These are phyloP conservation scores for Bradypus variegatus DNA, from an alignment of 2,797 vertebrate species.

Conservation along the genomic window DNA sequence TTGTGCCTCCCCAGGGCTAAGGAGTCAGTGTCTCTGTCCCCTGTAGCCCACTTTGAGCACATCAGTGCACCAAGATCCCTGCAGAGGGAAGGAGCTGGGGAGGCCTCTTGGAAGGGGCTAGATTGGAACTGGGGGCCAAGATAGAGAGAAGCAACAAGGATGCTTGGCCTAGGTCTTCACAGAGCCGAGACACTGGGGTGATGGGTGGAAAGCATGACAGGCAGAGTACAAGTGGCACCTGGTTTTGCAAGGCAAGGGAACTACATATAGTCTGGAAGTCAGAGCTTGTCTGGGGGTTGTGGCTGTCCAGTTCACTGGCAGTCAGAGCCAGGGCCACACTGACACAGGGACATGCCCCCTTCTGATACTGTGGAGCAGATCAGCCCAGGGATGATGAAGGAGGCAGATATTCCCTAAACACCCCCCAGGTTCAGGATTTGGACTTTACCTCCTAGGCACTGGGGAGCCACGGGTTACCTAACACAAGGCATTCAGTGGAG, in stretches of 20 bases:
- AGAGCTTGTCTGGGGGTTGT: neutral
- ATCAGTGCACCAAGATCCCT: neutral
- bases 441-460: neutral
- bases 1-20: neutral
- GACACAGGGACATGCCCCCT: neutral
- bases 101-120: neutral
- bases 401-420: neutral
- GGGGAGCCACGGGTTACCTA: neutral
- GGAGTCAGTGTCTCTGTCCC: neutral
- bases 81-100: neutral
- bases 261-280: neutral
- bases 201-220: neutral
- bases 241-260: neutral
- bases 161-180: neutral
- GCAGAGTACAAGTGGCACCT: neutral
- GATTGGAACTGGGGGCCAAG: neutral
- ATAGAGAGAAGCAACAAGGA: neutral
- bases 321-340: neutral
- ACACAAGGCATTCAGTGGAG: neutral
- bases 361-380: no score
- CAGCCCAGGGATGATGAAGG: neutral
- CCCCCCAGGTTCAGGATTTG: neutral
- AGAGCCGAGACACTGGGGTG: neutral
- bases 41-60: neutral
- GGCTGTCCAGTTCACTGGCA: neutral